Evolutionary conservation across 30 jellyfish, hydroid and myxozoan genomes (phyloP), one percentile per base, ranked within the genome.

Genomic region (Aurelia aurita): DNA sequence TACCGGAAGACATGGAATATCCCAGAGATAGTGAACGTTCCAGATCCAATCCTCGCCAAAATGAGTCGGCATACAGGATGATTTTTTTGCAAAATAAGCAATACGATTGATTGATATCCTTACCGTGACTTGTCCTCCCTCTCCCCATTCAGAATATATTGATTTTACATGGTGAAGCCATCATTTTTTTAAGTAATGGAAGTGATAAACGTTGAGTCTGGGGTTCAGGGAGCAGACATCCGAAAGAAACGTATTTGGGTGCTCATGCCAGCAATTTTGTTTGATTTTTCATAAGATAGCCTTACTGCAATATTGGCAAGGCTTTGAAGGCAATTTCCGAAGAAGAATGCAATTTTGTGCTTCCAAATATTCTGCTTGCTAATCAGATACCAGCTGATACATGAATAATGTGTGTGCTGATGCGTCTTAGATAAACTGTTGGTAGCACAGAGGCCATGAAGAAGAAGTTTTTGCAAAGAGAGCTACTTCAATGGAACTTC

Each of bases 21-120:
- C 59, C 59, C 59, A 16, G 59, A 47, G 59, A 47, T 47, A 47
- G 59, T 47, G 59, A 47, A 47, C 59, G 72, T 59, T 59, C 26
- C 45, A 62, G 74, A 3, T n/a, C 7, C 53, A 62, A 62, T 62
- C 74, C 74, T 62, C 13, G 43, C 74, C 47, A 62, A 62, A 62
- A 62, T 29, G 74, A 62, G 74, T 62, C 74, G 43, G 74, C 74
- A 62, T 62, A 29, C 74, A n/a, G 74, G 45, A 62, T 8, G 0
- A 62, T 15, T 0, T 20, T 62, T 54, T 54, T 12, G 18, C 0
- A 3, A 1, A 34, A 10, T 0, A 34, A 34, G 6, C 46, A 10
- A 34, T 34, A 34, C 4, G 46, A 34, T 34, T 34, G 4, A 0
- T n/a, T 34, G 7, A 34, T 0, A 34, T 34, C 46, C 46, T 34